Evolutionary conservation across 1,140 invertebrate genomes (phyloP).

Genomic region (Atta cephalotes): DNA sequence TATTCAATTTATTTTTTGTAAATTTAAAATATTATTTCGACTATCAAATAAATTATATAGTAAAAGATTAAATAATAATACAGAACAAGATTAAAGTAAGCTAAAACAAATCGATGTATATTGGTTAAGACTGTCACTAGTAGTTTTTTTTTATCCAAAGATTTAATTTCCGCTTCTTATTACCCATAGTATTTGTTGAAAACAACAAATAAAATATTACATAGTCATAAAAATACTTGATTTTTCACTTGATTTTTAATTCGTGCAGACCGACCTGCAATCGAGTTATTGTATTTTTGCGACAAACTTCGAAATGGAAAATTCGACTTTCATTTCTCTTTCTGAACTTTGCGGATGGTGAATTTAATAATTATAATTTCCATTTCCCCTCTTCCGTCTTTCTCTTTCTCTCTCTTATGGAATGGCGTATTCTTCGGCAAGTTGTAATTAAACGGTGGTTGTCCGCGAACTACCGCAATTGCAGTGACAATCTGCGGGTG

Average conservation of each 20-base stretch:
- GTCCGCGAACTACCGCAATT: constrained; percentile 63
- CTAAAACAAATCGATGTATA: neutral
- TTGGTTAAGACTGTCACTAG: neutral
- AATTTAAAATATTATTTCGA: neutral
- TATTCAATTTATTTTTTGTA: neutral
- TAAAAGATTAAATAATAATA: neutral
- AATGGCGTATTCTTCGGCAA: constrained; percentile 76
- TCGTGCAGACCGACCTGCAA: neutral
- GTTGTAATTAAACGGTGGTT: constrained; percentile 81
- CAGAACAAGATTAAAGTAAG: neutral
- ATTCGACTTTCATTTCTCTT: constrained; percentile 46
- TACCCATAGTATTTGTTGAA: neutral
- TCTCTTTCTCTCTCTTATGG: constrained; percentile 14
- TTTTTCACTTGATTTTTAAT: neutral
- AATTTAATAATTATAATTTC: constrained; percentile 79
- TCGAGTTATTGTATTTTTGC: constrained; percentile 42
- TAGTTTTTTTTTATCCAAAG: neutral
- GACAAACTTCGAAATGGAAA: constrained; percentile 52
- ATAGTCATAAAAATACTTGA: neutral
- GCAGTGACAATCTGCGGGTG: constrained; percentile 71
- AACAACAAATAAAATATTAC: neutral
- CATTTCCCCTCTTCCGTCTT: constrained; percentile 9
- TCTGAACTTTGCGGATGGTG: constrained; percentile 32
- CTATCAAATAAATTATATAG: neutral
- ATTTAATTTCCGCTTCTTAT: neutral